Conservation (phyloP, 2,888 invertebrate species). For the Cephalotes varians region DNA sequence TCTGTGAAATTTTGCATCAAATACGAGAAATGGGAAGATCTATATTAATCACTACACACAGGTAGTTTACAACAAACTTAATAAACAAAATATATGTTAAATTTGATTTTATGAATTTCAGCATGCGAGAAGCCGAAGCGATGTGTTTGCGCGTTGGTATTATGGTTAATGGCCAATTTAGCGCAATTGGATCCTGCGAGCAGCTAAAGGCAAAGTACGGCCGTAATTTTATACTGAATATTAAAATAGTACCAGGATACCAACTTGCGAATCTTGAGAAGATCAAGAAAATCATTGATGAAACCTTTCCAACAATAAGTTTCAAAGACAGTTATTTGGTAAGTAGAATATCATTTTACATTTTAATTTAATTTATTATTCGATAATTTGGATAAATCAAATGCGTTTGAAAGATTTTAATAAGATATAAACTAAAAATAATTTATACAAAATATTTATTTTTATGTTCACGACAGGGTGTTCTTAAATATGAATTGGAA, state of each 20-base stretch:
- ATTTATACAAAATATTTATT: slow-evolving; percentile 1
- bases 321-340: slow-evolving; percentile 64
- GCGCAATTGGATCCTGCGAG: slow-evolving; percentile 63
- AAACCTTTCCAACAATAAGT: slow-evolving; percentile 53
- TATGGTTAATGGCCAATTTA: slow-evolving; percentile 64
- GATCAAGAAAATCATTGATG: slow-evolving; percentile 58
- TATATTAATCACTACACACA: slow-evolving; percentile 66
- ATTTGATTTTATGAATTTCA: slow-evolving; percentile 21
- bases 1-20: slow-evolving; percentile 66
- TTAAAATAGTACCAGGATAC: slow-evolving; percentile 52
- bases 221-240: slow-evolving; percentile 58
- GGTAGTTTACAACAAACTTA: slow-evolving; percentile 29
- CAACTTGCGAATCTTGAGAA: slow-evolving; percentile 44
- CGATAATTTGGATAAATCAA: not conserved
- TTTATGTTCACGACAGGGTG: slow-evolving; percentile 49
- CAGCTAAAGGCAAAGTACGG: slow-evolving; percentile 60
- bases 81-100: not conserved
- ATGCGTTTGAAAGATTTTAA: not conserved
- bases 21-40: slow-evolving; percentile 66
- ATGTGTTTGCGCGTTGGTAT: slow-evolving; percentile 68
- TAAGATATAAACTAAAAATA: not conserved
- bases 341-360: not conserved
- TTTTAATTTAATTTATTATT: not conserved
- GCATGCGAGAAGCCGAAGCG: slow-evolving; percentile 67
- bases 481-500: slow-evolving; percentile 63